Base-by-base conservation (phyloP, 2,113 vertebrate species). In the Dendrocopos noguchii region DNA sequence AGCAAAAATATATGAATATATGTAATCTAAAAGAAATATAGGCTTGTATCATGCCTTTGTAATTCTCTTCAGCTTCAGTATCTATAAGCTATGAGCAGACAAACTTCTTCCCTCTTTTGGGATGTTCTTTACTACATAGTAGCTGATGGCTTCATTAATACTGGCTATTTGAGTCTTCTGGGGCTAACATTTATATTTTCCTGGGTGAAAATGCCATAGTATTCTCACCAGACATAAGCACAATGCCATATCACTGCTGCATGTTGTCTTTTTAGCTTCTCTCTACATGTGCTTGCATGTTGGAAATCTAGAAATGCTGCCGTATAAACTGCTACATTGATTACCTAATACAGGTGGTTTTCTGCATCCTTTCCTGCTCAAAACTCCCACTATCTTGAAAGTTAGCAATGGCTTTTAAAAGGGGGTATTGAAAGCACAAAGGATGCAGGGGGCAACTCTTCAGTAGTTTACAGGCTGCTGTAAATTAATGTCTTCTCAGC, bases 11-110 rank as follows among this genome's bases (percentile, higher is more conserved):
- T 80, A 76, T n/a, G 36, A 93, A 63, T 93, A 94, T 95, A 84
- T 91, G 63, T 80, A 87, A 94, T 89, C 93, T 96, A 86, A 61
- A 93, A 88, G 90, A 95, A 84, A 83, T 93, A 87, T 39, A 93
- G 90, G 91, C 91, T 92, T 95, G 82, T 92, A 90, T 78, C 6
- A 57, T 93, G 89, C 89, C 82, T 87, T 96, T 78, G 93, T 91
- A 94, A 90, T 90, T 96, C 81, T 86, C 77, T 80, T 84, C 73
- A 80, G 88, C 77, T 97, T 93, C 80, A 70, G 73, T 87, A 64
- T 80, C 78, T 88, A 64, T 83, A 88, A 0, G 72, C 85, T 80
- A 64, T 12, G 4, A 89, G 81, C 71, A 92, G 68, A 46, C 7
- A 31, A 90, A 80, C 52, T 50, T 76, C 65, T 42, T 77, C n/a